These are phyloP conservation scores for Prinia subflava DNA, from an alignment of 2,113 vertebrate species.

Conservation along the genomic window DNA sequence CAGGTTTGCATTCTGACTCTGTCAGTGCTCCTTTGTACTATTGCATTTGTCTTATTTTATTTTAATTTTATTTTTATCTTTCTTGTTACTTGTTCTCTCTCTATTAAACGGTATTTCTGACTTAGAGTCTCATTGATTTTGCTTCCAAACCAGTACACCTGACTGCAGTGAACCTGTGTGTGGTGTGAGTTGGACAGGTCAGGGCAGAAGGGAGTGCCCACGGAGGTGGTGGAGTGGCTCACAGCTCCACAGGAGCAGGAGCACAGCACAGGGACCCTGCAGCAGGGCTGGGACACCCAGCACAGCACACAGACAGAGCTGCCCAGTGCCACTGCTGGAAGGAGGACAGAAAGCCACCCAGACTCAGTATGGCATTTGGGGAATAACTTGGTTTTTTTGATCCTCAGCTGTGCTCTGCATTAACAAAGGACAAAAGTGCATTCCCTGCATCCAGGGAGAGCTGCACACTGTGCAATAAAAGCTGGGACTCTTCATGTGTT, in stretches of 20 bases:
- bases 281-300: not conserved
- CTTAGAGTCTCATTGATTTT: no score
- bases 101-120: no score
- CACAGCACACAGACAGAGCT: rapidly evolving
- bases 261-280: rapidly evolving
- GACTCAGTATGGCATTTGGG: not conserved
- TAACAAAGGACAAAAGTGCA: not conserved
- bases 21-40: no score
- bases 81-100: no score
- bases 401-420: not conserved
- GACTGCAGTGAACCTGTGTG: rapidly evolving
- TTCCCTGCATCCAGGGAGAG: not conserved
- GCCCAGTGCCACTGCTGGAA: not conserved
- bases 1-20: no score
- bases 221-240: rapidly evolving
- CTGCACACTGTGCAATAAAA: rapidly evolving
- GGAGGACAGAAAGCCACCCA: not conserved
- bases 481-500: not conserved
- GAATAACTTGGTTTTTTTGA: not conserved
- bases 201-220: rapidly evolving
- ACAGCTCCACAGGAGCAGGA: not conserved
- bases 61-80: no score
- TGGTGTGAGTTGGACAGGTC: not conserved
- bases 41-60: no score
- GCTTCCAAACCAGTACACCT: no score